phyloP scores from a whole-genome alignment of 2,888 invertebrate genomes.

The Conus canariensis region DNA sequence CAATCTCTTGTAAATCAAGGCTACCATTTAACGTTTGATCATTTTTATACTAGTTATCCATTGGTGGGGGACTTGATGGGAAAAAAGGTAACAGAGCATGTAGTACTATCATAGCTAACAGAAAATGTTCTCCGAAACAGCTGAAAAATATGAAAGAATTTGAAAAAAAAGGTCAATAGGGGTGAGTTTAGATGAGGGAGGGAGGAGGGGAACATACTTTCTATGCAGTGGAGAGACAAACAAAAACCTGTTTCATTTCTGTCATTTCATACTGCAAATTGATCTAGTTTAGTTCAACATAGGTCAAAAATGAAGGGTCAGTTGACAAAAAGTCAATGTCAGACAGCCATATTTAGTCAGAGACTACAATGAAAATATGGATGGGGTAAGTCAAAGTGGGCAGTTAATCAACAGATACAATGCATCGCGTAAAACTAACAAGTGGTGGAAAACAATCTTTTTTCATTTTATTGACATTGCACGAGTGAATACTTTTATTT shows the following conservation, averaged over 20 bases:
- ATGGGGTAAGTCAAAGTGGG: no score
- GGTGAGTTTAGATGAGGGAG: slow-evolving; percentile 33
- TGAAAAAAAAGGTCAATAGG: slow-evolving; percentile 26
- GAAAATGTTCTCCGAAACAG: slow-evolving; percentile 31
- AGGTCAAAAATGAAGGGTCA: slow-evolving; percentile 17
- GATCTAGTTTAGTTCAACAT: not conserved
- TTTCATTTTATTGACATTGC: no score
- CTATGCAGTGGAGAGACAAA: slow-evolving; percentile 32
- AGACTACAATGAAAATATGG: no score
- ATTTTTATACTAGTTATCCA: slow-evolving; percentile 41
- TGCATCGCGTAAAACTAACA: no score
- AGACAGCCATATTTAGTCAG: not conserved
- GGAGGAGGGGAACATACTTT: slow-evolving; percentile 27
- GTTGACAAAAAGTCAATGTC: not conserved
- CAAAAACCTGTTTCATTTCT: slow-evolving; percentile 34
- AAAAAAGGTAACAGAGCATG: slow-evolving; percentile 36
- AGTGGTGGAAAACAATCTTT: no score
- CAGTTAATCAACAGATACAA: no score
- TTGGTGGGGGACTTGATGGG: slow-evolving; percentile 31
- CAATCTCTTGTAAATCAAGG: slow-evolving; percentile 14
- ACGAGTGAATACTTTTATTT: no score
- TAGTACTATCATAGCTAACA: slow-evolving; percentile 32
- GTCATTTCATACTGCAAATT: slow-evolving; percentile 18
- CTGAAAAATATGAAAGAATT: slow-evolving; percentile 40
- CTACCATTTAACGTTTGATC: slow-evolving; percentile 32